Evolutionary conservation across 2,113 vertebrate genomes (phyloP), one percentile per base, ranked within the genome.

Genomic region (Sinocyclocheilus maitianheensis): DNA sequence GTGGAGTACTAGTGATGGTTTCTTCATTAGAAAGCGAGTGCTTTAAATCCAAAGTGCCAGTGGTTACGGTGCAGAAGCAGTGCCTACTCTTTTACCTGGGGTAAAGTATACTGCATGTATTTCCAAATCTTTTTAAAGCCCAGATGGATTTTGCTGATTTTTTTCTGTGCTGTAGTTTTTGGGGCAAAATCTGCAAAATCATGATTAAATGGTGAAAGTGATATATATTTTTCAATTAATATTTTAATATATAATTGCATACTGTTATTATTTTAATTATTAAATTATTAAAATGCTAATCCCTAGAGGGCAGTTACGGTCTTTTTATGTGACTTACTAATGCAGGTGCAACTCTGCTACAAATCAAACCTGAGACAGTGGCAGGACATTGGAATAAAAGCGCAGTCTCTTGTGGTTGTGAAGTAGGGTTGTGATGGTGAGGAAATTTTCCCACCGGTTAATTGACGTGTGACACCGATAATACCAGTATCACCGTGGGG

Each of bases 301-400:
- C 62, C 75, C 46, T 55, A 34, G 24, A 34, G 26, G 11, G 67
- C 26, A 40, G 18, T 8, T 11, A 84, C 77, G 7, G 62, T 86
- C 40, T 81, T 87, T 67, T 77, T 87, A 77, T 75, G 40, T 77
- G 46, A 22, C 69, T 84, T 14, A 78, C n/a, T n/a, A 11, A 46
- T 22, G 58, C 84, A 74, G 74, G 55, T 85, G 81, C 55, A 69
- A 85, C 69, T 78, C 24, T 65, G 81, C 82, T 58, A 71, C 88
- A 87, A 87, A 88, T 90, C 85, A 74, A 84, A 78, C 11, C 83
- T 83, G 81, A 80, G 67, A 87, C 55, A 83, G 18, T 55, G 67
- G 24, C 75, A 37, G 63, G 63, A 4, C 48, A 67, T 14, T 51
- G 46, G 24, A 43, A 34, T 67, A 75, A 82, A 77, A 69, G 51